Evolutionary conservation across 2,113 vertebrate species (phyloP).

Genomic region (Scortum barcoo): DNA sequence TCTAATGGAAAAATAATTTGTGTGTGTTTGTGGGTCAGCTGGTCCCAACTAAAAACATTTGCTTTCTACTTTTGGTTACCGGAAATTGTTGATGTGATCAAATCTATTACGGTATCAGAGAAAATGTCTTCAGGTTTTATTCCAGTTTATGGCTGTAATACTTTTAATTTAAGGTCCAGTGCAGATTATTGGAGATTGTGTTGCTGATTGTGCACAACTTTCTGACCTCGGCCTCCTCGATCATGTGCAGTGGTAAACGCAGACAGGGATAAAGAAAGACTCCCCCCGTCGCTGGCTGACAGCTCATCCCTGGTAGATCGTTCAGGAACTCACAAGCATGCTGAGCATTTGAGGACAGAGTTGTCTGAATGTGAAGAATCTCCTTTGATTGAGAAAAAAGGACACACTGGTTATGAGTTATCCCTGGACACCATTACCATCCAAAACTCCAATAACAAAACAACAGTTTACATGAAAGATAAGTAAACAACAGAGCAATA

Average conservation of each 20-base stretch:
- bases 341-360: constrained; percentile 61
- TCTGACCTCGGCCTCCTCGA: constrained; percentile 57
- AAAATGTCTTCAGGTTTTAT: too few species aligned
- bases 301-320: constrained; percentile 63
- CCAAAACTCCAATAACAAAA: too few species aligned
- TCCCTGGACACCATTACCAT: too few species aligned
- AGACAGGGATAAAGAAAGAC: constrained; percentile 63
- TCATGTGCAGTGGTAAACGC: constrained; percentile 33
- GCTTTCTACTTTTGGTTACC: background rate
- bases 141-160: too few species aligned
- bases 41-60: background rate
- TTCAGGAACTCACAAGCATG: constrained; percentile 57
- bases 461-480: too few species aligned
- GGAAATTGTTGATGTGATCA: background rate
- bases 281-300: constrained; percentile 52
- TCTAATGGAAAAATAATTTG: background rate
- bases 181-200: background rate
- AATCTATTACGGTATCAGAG: background rate
- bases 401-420: too few species aligned
- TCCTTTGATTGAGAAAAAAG: constrained; percentile 43
- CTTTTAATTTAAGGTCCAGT: too few species aligned
- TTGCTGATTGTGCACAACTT: background rate
- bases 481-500: too few species aligned
- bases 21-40: background rate
- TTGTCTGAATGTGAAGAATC: constrained; percentile 43